Conservation (phyloP, 1,140 invertebrate species). For the Wiebesia pumilae region DNA sequence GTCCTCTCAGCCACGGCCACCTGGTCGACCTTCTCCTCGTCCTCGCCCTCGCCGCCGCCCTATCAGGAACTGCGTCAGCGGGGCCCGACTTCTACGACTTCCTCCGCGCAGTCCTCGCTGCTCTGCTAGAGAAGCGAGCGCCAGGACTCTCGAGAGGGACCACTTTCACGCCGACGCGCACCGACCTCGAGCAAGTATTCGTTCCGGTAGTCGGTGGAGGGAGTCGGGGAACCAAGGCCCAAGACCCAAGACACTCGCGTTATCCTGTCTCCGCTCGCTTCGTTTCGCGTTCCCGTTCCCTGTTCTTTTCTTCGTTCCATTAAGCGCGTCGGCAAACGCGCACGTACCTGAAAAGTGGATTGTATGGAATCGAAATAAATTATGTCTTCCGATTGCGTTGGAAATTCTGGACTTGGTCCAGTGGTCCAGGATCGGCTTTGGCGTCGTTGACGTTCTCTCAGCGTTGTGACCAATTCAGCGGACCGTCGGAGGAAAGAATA, state of each 20-base stretch:
- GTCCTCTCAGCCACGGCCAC: slow-evolving; percentile 52
- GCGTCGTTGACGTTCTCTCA: background rate
- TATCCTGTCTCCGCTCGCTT: background rate
- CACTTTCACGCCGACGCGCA: background rate
- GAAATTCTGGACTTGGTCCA: background rate
- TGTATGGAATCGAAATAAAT: background rate
- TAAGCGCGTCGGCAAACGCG: background rate
- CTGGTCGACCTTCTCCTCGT: slow-evolving; percentile 61
- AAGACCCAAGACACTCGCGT: too few species aligned
- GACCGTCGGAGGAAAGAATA: background rate
- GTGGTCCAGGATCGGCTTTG: too few species aligned
- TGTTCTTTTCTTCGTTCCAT: background rate
- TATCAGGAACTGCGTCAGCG: slow-evolving; percentile 53
- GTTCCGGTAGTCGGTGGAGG: background rate
- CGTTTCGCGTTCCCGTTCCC: background rate
- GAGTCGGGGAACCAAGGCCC: too few species aligned
- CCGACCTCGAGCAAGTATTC: background rate
- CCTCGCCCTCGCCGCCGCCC: slow-evolving; percentile 60
- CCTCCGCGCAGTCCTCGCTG: slow-evolving; percentile 33
- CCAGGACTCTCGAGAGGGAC: too few species aligned
- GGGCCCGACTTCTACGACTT: background rate
- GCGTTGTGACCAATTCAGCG: background rate
- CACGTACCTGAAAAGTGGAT: slow-evolving; percentile 4
- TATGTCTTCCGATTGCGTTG: background rate
- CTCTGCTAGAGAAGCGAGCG: slow-evolving; percentile 38